Evolutionary conservation across 2,113 vertebrate species (phyloP), one percentile per base, ranked within the genome.

Genomic region (Probosciger aterrimus): DNA sequence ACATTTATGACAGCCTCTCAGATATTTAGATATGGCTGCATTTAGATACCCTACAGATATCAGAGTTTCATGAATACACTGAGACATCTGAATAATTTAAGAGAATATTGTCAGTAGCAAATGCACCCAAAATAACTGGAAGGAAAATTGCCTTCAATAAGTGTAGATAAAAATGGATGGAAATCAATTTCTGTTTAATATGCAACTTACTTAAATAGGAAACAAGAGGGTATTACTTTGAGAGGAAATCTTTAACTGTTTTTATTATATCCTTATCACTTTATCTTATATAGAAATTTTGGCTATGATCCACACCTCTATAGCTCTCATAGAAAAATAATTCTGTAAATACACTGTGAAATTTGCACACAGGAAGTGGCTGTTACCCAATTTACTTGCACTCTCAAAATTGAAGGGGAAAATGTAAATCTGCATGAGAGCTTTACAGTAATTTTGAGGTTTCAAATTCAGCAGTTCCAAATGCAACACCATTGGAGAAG

Each of bases 1-100:
- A 16, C 46, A 19, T 31, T 90, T 90, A 25, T 92, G 92, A 52
- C 64, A 93, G 44, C 18, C 73, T 86, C 17, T 68, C n/a, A 44
- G 73, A 37, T 76, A 24, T 35, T 88, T 95, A 52, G 55, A 47
- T 92, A 82, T 92, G 87, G 39, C 76, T 94, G 37, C 52, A 82
- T 62, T 89, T 91, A 91, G 73, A 76, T 81, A 82, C 76, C 39
- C 47, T 91, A 78, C 64, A 92, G 88, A 92, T 92, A 67, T 62
- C 7, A 5, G 92, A n/a, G 83, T 81, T 94, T 96, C 69, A 62
- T 80, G 91, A 95, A 73, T 79, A 76, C 74, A 84, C 47, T 24
- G 74, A 96, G 83, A 86, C n/a, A 88, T 59, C 46, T 97, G 71
- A 97, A 98, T 97, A 96, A 97, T 97, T 98, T 91, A 97, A 94